These are phyloP conservation scores for Sula dactylatra DNA, from an alignment of 2,113 vertebrate genomes.

Conservation along the genomic window DNA sequence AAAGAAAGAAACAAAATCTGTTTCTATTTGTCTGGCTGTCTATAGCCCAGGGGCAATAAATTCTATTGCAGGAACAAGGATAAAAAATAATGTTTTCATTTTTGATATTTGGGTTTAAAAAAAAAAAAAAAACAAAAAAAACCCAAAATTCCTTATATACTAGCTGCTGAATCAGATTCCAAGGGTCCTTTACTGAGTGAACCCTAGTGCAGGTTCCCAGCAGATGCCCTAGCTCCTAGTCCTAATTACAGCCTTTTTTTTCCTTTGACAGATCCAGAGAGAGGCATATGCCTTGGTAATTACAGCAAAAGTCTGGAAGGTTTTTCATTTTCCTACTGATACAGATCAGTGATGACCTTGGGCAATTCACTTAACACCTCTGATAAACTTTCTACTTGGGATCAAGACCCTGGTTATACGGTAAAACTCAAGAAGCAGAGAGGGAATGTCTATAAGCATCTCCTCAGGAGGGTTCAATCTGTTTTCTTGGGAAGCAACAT, in stretches of 20 bases:
- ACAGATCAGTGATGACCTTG: background rate
- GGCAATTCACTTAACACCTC: background rate
- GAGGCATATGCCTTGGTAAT: background rate
- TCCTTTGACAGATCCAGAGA: background rate
- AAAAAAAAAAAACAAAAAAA: background rate
- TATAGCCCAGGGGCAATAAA: background rate
- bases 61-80: background rate
- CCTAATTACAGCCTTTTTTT: background rate
- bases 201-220: background rate
- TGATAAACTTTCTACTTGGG: background rate
- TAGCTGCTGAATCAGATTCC: background rate
- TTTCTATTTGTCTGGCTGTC: constrained; percentile 28
- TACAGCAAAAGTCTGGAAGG: background rate
- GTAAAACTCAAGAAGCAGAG: background rate
- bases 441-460: background rate
- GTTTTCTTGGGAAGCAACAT: background rate
- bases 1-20: background rate
- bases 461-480: background rate
- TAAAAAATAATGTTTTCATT: background rate
- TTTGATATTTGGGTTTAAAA: constrained; percentile 1
- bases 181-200: background rate
- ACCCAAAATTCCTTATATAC: background rate
- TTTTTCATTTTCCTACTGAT: background rate
- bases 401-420: background rate
- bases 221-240: background rate